Percentiles rank a stretch among this genome's conserved stretches.
phyloP scores from a whole-genome alignment of 1,140 invertebrate species.

The Dendroctonus valens region DNA sequence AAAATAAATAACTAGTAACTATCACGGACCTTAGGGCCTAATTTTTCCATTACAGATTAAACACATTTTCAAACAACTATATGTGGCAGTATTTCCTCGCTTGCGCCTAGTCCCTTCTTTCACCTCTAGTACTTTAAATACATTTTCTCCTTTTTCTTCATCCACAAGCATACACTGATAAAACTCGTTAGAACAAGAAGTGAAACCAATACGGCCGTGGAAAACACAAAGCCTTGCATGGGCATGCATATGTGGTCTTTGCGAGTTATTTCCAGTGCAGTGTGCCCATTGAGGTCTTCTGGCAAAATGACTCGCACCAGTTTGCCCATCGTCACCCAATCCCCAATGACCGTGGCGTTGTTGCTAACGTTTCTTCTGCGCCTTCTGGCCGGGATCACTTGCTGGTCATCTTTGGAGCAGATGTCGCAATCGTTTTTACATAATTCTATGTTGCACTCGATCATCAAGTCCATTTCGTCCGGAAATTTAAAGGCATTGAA shows the following conservation, averaged over 20 bases:
- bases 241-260: slow-evolving; percentile 52
- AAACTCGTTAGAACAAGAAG: slow-evolving; percentile 49
- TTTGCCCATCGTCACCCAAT: slow-evolving; percentile 59
- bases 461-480: slow-evolving; percentile 79
- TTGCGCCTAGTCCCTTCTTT: not conserved
- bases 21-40: too few species aligned
- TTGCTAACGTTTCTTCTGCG: slow-evolving; percentile 54
- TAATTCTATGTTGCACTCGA: slow-evolving; percentile 82
- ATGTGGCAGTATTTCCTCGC: too few species aligned
- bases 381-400: slow-evolving; percentile 61
- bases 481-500: slow-evolving; percentile 89
- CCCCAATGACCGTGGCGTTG: slow-evolving; percentile 56
- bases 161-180: slow-evolving; percentile 49
- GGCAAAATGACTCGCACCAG: slow-evolving; percentile 65
- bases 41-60: too few species aligned
- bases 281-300: slow-evolving; percentile 56
- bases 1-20: too few species aligned
- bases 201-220: slow-evolving; percentile 48
- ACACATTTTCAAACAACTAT: too few species aligned
- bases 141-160: slow-evolving; percentile 39
- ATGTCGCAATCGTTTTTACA: slow-evolving; percentile 78
- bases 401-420: slow-evolving; percentile 67
- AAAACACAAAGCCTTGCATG: slow-evolving; percentile 50
- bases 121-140: slow-evolving; percentile 21
- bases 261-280: slow-evolving; percentile 39